Conservation (phyloP, 2,888 invertebrate genomes). For the Thera obeliscata region DNA sequence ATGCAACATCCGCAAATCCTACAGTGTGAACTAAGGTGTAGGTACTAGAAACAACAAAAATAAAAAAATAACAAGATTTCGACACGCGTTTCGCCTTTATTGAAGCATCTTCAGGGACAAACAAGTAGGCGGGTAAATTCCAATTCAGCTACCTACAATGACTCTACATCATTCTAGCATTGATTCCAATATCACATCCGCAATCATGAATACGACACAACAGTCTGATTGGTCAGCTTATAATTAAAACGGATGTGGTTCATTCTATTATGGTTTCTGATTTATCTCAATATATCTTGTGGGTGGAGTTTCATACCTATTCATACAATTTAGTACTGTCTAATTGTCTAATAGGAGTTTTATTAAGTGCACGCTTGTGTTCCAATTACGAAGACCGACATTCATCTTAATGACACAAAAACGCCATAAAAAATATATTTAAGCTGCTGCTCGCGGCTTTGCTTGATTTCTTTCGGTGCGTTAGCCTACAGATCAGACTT, state of each 20-base stretch:
- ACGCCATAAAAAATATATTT: no score
- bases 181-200: constrained; percentile 41
- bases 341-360: neutral
- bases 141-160: constrained; percentile 18
- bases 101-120: neutral
- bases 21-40: no score
- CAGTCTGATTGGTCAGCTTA: constrained; percentile 49
- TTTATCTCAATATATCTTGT: constrained; percentile 58
- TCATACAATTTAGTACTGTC: neutral
- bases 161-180: constrained; percentile 19
- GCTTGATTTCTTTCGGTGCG: no score
- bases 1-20: no score
- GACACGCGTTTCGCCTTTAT: no score
- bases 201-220: constrained; percentile 39
- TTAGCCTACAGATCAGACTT: no score
- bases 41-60: no score
- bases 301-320: constrained; percentile 52
- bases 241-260: constrained; percentile 79
- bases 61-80: no score
- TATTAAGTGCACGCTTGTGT: neutral
- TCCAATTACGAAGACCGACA: constrained; percentile 29
- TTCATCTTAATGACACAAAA: no score
- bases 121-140: constrained; percentile 16
- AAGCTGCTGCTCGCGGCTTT: no score
- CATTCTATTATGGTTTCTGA: constrained; percentile 70